phyloP scores from a whole-genome alignment of 2,113 vertebrate species.

The Corydoras maculifer region DNA sequence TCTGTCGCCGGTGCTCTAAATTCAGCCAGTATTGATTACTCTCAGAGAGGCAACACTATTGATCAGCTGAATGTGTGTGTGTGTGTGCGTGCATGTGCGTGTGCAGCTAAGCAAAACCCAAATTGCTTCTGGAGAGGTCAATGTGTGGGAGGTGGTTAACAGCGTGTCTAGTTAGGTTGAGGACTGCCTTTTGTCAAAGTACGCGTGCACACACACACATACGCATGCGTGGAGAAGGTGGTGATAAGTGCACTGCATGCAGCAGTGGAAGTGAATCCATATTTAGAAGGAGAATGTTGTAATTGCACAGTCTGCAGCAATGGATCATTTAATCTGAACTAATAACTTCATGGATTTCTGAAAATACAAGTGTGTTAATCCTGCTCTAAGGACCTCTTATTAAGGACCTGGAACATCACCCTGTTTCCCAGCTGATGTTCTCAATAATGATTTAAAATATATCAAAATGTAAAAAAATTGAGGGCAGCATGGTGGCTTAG shows the following conservation, averaged over 20 bases:
- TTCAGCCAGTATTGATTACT: conserved; percentile 40
- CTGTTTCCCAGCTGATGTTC: too few relatives aligned
- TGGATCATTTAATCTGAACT: too few relatives aligned
- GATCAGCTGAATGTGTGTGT: conserved; percentile 33
- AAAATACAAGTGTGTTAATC: too few relatives aligned
- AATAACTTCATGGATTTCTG: too few relatives aligned
- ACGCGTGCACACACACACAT: neutral
- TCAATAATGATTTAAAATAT: too few relatives aligned
- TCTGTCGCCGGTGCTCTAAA: conserved; percentile 35
- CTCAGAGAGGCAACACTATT: conserved; percentile 34
- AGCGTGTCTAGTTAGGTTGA: conserved; percentile 17
- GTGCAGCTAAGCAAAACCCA: conserved; percentile 21
- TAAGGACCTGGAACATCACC: too few relatives aligned
- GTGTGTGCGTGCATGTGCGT: conserved; percentile 14
- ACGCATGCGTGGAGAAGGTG: neutral
- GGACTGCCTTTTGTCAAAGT: conserved; percentile 38
- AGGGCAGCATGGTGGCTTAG: too few relatives aligned
- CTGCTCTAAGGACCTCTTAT: too few relatives aligned
- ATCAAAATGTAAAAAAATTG: too few relatives aligned
- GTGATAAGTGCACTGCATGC: neutral
- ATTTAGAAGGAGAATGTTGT: too few relatives aligned
- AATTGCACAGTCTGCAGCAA: too few relatives aligned
- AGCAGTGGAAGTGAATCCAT: too few relatives aligned
- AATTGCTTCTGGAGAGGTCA: conserved; percentile 22
- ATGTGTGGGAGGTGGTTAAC: conserved; percentile 27